A percentile compares a stretch with the other conserved stretches of the same genome.
phyloP scores from a whole-genome alignment of 2,113 vertebrate species.

The Chroicocephalus ridibundus region DNA sequence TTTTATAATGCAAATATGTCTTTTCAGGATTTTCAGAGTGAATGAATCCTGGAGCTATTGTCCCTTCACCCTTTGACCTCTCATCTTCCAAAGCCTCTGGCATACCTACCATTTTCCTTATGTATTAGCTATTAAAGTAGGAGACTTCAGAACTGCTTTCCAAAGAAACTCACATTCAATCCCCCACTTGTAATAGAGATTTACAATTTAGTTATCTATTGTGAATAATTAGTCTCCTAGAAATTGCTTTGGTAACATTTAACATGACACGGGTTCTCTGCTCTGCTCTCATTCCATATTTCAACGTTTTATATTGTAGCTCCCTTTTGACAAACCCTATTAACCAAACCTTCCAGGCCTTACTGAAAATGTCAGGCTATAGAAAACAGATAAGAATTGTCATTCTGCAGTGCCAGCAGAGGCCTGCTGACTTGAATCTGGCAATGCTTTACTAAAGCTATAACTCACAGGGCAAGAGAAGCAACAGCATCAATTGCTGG shows the following conservation, averaged over 20 bases:
- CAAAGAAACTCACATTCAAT: slow-evolving; percentile 7
- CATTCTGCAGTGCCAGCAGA: slow-evolving; percentile 14
- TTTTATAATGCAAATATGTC: slow-evolving; percentile 32
- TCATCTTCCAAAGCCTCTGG: slow-evolving; percentile 33
- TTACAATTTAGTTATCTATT: slow-evolving; percentile 70
- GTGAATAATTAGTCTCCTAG: slow-evolving; percentile 63
- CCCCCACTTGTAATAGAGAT: slow-evolving; percentile 38
- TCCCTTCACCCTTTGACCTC: slow-evolving; percentile 56
- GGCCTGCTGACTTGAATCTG: background rate
- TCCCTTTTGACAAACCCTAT: slow-evolving; percentile 51
- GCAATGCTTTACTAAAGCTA: background rate
- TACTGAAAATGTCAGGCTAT: slow-evolving; percentile 41
- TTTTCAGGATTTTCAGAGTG: slow-evolving; percentile 21
- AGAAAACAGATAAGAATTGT: slow-evolving; percentile 29
- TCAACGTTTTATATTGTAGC: slow-evolving; percentile 47
- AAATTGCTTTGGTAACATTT: slow-evolving; percentile 68
- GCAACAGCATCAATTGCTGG: background rate
- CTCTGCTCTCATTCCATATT: slow-evolving; percentile 49
- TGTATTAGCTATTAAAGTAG: slow-evolving; percentile 22
- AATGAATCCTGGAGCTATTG: slow-evolving; percentile 29
- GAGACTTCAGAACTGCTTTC: slow-evolving; percentile 31
- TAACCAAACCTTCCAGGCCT: slow-evolving; percentile 53
- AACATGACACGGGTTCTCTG: slow-evolving; percentile 1
- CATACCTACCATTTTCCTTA: slow-evolving; percentile 21
- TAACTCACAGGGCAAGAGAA: background rate